A percentile compares a stretch with the other conserved stretches of the same genome.
These are phyloP conservation scores for Eucidaris tribuloides DNA, from an alignment of 35 echinoderm and acorn worm species.

Conservation along the genomic window DNA sequence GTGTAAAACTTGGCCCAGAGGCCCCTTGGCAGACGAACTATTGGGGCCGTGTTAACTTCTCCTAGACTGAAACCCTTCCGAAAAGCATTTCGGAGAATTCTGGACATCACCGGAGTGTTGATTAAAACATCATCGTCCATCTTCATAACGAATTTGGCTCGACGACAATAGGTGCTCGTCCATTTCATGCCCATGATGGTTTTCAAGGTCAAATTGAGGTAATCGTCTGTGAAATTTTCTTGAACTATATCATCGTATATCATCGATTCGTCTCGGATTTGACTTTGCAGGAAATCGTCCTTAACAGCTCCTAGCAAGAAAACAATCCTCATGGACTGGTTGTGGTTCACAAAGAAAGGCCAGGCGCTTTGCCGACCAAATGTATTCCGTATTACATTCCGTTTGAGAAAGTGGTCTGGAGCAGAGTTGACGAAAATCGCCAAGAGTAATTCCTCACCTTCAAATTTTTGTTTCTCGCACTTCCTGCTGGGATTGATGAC, in stretches of 20 bases:
- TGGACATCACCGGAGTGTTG: neutral
- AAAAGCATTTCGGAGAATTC: neutral
- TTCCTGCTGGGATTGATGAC: neutral
- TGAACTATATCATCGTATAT: slow-evolving; percentile 15
- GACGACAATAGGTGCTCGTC: neutral
- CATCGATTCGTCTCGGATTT: neutral
- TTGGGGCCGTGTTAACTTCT: neutral
- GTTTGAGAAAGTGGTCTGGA: slow-evolving; percentile 12
- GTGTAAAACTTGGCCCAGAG: slow-evolving; percentile 23
- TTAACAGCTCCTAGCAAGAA: slow-evolving; percentile 5
- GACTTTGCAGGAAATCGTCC: neutral
- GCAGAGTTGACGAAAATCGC: slow-evolving; percentile 14
- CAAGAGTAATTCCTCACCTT: neutral
- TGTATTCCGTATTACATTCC: slow-evolving; percentile 18
- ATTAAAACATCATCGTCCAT: slow-evolving; percentile 38
- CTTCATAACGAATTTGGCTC: slow-evolving; percentile 33
- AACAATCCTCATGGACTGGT: slow-evolving; percentile 2
- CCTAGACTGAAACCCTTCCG: neutral
- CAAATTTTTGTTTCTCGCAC: neutral
- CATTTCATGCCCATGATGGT: slow-evolving; percentile 29
- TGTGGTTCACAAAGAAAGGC: neutral
- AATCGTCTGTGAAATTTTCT: slow-evolving; percentile 35
- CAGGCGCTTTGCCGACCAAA: neutral
- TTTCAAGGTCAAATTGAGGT: slow-evolving; percentile 31
- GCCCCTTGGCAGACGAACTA: neutral